These are phyloP conservation scores for Poeciliopsis turneri DNA, from an alignment of 2,797 vertebrate genomes.

Conservation along the genomic window DNA sequence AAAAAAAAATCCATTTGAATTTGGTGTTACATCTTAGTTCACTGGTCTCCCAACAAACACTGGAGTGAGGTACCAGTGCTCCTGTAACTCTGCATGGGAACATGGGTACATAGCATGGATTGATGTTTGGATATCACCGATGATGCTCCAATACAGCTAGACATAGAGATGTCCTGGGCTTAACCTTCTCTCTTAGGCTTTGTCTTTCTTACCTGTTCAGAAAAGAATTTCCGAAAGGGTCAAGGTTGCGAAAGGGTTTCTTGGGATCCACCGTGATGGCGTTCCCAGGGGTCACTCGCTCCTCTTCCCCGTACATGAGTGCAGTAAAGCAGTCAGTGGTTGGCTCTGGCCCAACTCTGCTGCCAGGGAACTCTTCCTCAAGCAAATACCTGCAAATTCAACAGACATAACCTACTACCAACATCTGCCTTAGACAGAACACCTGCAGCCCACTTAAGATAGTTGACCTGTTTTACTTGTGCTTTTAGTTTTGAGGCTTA, in stretches of 20 bases:
- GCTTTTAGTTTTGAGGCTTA: conserved; percentile 35
- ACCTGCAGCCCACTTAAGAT: neutral
- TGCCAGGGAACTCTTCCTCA: conserved; percentile 89
- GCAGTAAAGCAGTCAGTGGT: conserved; percentile 92
- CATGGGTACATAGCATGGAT: neutral
- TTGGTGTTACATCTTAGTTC: neutral
- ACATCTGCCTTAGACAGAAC: neutral
- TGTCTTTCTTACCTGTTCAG: conserved; percentile 84
- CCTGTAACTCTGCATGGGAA: neutral
- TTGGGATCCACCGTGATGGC: conserved; percentile 88
- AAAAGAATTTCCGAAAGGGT: conserved; percentile 89
- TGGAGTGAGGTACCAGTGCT: neutral
- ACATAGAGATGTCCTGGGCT: neutral
- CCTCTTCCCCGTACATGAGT: conserved; percentile 86
- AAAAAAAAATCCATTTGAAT: conserved; percentile 7
- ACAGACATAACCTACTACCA: conserved; percentile 1
- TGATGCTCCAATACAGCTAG: neutral
- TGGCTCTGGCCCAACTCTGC: conserved; percentile 90
- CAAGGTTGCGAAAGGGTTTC: conserved; percentile 90
- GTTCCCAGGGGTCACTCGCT: conserved; percentile 87
- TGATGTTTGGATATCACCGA: neutral
- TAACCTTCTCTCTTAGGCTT: neutral
- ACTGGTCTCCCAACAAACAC: neutral
- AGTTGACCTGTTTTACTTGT: neutral
- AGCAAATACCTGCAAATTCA: conserved; percentile 82